Evolutionary conservation across 2,888 invertebrate genomes (phyloP), one percentile per base, ranked within the genome.

Genomic region (Melitaea athalia): DNA sequence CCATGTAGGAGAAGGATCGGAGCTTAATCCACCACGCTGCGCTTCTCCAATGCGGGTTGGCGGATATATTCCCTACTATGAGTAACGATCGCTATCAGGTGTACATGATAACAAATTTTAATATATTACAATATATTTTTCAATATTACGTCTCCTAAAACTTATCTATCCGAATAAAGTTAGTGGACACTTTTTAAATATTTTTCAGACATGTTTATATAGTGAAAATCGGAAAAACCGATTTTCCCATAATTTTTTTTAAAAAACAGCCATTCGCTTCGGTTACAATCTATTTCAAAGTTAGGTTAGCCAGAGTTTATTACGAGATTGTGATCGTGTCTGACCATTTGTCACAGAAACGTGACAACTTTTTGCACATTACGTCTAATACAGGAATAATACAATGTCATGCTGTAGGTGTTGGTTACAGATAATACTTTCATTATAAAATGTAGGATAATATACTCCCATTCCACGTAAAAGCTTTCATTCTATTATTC

Each of bases 311-410:
- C 14, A 67, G n/a, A 63, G 43, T 50, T 63, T 42, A 47, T 47
- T 63, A 33, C 49, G 59, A 24, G 61, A 66, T 69, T 50, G 42
- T 17, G 52, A n/a, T 67, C 67, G 61, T 52, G 60, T 53, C 57
- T 43, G 59, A 47, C 61, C 50, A 64, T 70, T 70, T 59, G 62
- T 64, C 57, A 57, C 31, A 63, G 64, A 52, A 45, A 31, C 43
- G 59, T 60, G 67, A 43, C 63, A 60, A 45, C 50, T 70, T 67
- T 67, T 70, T 67, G 70, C 70, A 59, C 59, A 64, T 70, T 62
- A 62, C 24, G 33, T 43, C 57, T 31, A 67, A 64, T 57, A 64
- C 43, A 57, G 42, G 42, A 0, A 14, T 42, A 42, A 42, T 42
- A 42, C 42, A 33, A 55, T 55, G 31, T 55, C 33, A 55, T 33